phyloP scores from a whole-genome alignment of 2,888 invertebrate genomes.

The Standfussiana lucernea region DNA sequence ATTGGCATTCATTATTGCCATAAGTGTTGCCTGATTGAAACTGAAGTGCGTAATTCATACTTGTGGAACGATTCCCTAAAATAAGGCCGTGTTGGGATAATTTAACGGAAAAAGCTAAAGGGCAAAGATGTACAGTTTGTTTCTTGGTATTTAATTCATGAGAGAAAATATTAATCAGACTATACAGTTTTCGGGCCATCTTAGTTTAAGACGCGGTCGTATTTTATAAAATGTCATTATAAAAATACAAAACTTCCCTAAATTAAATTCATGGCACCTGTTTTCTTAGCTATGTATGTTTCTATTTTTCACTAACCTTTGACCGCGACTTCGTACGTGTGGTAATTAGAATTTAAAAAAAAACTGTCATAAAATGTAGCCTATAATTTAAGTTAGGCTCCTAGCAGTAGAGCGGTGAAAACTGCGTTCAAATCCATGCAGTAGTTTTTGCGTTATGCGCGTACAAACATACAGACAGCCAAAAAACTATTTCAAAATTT shows the following conservation, averaged over 20 bases:
- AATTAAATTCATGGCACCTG: background rate
- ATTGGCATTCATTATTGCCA: constrained; percentile 59
- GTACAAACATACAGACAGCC: too few species aligned
- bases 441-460: too few species aligned
- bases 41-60: constrained; percentile 60
- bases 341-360: too few species aligned
- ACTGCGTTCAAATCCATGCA: too few species aligned
- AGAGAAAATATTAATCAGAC: background rate
- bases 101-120: constrained; percentile 33
- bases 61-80: constrained; percentile 35
- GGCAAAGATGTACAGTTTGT: constrained; percentile 47
- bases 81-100: constrained; percentile 50
- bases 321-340: too few species aligned
- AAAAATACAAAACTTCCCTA: background rate
- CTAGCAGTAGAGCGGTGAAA: too few species aligned
- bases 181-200: too few species aligned
- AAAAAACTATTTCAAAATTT: too few species aligned
- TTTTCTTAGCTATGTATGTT: background rate
- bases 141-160: constrained; percentile 32
- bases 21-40: constrained; percentile 68
- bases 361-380: too few species aligned
- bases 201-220: accelerated
- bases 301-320: too few species aligned
- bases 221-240: background rate
- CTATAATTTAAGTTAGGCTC: too few species aligned